Base-by-base conservation (phyloP, 2,797 vertebrate genomes). In the Lerista edwardsae region DNA sequence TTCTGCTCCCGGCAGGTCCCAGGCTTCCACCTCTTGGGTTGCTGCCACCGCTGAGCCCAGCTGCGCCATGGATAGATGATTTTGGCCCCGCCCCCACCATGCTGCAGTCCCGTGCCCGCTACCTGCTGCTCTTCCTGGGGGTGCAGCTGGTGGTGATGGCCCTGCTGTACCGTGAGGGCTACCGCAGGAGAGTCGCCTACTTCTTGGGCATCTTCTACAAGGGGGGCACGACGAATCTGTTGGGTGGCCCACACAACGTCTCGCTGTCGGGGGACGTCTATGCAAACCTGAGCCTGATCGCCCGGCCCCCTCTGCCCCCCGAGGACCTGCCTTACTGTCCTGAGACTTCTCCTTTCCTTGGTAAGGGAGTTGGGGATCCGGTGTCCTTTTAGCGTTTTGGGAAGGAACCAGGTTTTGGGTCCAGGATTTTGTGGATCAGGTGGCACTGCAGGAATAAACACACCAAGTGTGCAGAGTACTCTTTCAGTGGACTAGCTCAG, bases 61-160 rank as follows among this genome's bases (percentile, higher is more conserved):
- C 34, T 21, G 6, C 78, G 36, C 79, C 75, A 88, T 88, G 86
- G 83, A 80, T 27, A 81, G 82, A 82, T 85, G 87, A 88, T 82
- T 79, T 14, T 57, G 75, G 57, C 75, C 69, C 21, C 27, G 61
- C n/a, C 39, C 12, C 51, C 68, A 34, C 88, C 93, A 96, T 96
- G 96, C 17, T 92, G 55, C 95, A 96, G 86, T 95, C 97, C 85
- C 97, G 96, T 92, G 97, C 94, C 95, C 96, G 96, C 65, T 96
- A 96, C 91, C 84, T 97, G 87, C 92, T 97, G 85, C 94, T 97
- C 94, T 95, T 97, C 89, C 91, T 97, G 88, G 97, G 96, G 36
- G 95, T 96, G 80, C 97, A 98, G 94, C 91, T 98, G 87, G 96
- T 97, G 17, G 95, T 97, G 75, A 95, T 97, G 96, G 96, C 96